Evolutionary conservation across 2,888 invertebrate genomes (phyloP).

Genomic region (Vannuccia rotundouncinata): DNA sequence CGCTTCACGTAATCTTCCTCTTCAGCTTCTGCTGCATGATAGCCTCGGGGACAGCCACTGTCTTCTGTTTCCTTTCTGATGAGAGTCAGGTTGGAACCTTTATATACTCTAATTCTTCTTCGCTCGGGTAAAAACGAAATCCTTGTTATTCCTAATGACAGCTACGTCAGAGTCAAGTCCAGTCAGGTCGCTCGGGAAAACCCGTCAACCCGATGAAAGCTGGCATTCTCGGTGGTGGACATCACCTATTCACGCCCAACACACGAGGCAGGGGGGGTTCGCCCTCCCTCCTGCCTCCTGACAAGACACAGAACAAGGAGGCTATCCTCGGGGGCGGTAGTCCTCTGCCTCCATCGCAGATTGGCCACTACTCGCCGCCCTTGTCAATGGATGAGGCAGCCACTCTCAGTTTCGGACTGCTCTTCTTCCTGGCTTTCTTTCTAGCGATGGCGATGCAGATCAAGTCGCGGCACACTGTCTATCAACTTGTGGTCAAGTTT

Average conservation of each 20-base stretch:
- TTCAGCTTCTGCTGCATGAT: not conserved
- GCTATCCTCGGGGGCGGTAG: not conserved
- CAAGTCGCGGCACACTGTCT: constrained; percentile 59
- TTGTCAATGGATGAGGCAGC: constrained; percentile 59
- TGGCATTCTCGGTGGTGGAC: not conserved
- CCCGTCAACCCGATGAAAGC: too few relatives aligned
- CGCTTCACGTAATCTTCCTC: not conserved
- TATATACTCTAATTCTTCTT: too few relatives aligned
- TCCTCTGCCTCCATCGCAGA: not conserved
- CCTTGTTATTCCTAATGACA: too few relatives aligned
- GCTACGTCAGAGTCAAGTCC: too few relatives aligned
- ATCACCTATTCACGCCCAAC: not conserved
- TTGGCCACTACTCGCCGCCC: constrained; percentile 42
- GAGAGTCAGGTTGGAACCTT: not conserved
- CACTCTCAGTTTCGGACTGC: constrained; percentile 59
- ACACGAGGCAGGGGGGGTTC: not conserved
- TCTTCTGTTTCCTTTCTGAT: not conserved
- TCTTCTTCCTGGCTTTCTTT: constrained; percentile 61
- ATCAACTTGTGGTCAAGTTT: constrained; percentile 56
- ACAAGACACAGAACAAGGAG: not conserved
- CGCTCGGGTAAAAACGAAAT: too few relatives aligned
- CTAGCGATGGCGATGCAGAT: constrained; percentile 61
- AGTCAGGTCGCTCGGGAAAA: too few relatives aligned
- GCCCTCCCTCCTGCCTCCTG: not conserved
- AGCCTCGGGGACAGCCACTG: not conserved